Base-by-base conservation (phyloP, 2,797 vertebrate genomes). In the Delichon dasypus region DNA sequence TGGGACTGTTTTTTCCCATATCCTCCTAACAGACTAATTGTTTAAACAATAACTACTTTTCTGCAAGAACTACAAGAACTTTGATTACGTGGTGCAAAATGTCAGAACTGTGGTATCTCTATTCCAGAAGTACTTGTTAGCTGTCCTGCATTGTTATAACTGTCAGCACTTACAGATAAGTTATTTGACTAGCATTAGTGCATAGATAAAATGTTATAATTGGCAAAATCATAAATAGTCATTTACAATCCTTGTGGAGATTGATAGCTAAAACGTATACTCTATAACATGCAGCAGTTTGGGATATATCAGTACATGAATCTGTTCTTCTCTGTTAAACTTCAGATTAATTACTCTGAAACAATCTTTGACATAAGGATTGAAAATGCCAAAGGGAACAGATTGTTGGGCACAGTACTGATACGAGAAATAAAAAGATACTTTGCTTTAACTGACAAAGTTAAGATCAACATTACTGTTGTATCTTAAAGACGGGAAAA, bases 321-420 rank as follows among this genome's bases (percentile, higher is more conserved):
- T 54, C 23, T 68, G 40, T 84, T 58, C 13, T 68, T 89, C 60
- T 70, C 47, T 78, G 11, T 78, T 86, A 90, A 65, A 48, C 61
- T 77, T 66, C 36, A 68, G 42, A 74, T 70, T 82, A 95, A 84
- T 74, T 94, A 68, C 62, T 73, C 60, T 75, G 38, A 81, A 93
- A 51, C 3, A 65, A n/a, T 79, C 32, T 81, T 84, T 85, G 74
- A 66, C 67, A 47, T 53, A 81, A 72, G 29, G 58, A 70, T 65
- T 89, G 60, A 90, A 89, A 81, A 87, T 62, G 32, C 15, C 50
- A 78, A 55, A 64, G 45, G n/a, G n/a, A 71, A 40, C 18, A 77
- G 51, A 60, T 60, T 91, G 32, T 5, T 89, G 32, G 40, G 51
- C 40, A 76, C 25, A 81, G 21, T 30, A 36, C 17, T 66, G 32